Conservation (phyloP, 2,113 vertebrate species). For the Sigmodon hispidus region DNA sequence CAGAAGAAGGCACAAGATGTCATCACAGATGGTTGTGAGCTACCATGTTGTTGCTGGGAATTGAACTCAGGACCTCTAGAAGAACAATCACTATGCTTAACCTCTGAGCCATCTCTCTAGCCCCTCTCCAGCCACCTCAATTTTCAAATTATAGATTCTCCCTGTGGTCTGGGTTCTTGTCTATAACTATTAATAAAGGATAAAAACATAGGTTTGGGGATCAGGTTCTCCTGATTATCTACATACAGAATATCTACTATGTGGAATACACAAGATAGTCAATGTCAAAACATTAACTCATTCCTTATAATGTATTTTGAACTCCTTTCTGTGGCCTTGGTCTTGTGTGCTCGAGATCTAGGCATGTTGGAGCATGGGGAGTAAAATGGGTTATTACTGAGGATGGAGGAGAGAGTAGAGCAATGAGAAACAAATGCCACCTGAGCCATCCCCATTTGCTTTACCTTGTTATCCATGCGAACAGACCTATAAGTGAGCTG, state of each 20-base stretch:
- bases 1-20: too few species aligned
- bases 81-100: too few species aligned
- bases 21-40: too few species aligned
- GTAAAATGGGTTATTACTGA: not conserved
- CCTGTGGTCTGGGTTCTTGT: conserved; percentile 27
- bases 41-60: too few species aligned
- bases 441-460: not conserved
- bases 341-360: not conserved
- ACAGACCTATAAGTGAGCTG: not conserved
- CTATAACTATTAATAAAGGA: conserved; percentile 45
- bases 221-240: not conserved
- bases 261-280: not conserved
- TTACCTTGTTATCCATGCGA: not conserved
- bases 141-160: conserved; percentile 51
- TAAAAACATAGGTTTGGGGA: not conserved
- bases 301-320: conserved; percentile 16
- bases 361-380: not conserved
- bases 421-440: not conserved
- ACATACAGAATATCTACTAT: not conserved
- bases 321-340: not conserved
- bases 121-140: too few species aligned
- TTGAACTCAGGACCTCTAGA: too few species aligned
- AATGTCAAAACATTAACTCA: conserved; percentile 24
- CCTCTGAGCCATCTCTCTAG: too few species aligned
- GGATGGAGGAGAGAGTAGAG: not conserved